Evolutionary conservation across 2,888 invertebrate genomes (phyloP).

Genomic region (Aquatica leii): DNA sequence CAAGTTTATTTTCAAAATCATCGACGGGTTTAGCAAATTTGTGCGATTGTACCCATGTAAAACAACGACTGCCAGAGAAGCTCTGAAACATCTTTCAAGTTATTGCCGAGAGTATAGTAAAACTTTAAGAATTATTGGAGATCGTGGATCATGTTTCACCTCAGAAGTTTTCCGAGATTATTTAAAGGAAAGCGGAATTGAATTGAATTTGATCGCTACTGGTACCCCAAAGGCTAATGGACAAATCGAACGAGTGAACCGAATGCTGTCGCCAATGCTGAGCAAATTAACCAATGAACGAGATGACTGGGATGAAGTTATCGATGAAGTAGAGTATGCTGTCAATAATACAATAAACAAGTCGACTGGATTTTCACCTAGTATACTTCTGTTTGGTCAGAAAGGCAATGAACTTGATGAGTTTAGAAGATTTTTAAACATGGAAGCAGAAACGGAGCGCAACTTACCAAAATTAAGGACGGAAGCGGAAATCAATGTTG

Average conservation of each 20-base stretch:
- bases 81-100: background rate
- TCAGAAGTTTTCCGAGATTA: background rate
- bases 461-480: too few species aligned
- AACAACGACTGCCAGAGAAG: background rate
- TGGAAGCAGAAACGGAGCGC: too few species aligned
- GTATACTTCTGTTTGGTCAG: too few species aligned
- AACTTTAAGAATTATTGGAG: background rate
- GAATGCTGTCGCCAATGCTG: background rate
- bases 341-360: background rate
- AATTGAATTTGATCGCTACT: background rate
- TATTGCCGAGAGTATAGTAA: background rate
- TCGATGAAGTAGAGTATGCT: background rate
- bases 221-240: background rate
- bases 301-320: background rate
- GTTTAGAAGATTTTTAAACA: too few species aligned
- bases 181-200: background rate
- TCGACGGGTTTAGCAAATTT: background rate
- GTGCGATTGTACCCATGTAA: background rate
- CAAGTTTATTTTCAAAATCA: background rate
- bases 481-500: too few species aligned
- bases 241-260: background rate
- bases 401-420: too few species aligned
- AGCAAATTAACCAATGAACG: background rate
- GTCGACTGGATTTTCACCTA: too few species aligned
- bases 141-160: background rate